Percentiles rank a stretch among this genome's conserved stretches.
Evolutionary conservation across 2,888 invertebrate species (phyloP).

Genomic region (Rugalucina vietnamica): DNA sequence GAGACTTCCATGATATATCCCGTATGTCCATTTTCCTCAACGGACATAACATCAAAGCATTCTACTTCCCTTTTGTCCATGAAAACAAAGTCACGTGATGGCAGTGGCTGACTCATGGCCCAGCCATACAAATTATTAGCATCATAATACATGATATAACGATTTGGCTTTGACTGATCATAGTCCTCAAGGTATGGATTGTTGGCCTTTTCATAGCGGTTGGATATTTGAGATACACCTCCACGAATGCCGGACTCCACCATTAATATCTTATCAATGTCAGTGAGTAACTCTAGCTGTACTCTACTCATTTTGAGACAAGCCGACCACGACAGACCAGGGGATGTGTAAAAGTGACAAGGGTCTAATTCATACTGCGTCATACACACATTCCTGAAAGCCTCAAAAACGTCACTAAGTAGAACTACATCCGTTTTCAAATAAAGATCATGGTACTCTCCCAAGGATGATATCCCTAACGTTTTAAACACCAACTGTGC

Average conservation of each 20-base stretch:
- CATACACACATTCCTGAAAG: slow-evolving; percentile 70
- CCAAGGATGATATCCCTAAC: slow-evolving; percentile 54
- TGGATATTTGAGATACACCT: slow-evolving; percentile 58
- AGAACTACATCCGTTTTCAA: slow-evolving; percentile 52
- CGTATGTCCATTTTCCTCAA: background rate
- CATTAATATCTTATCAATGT: slow-evolving; percentile 71
- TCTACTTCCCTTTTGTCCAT: slow-evolving; percentile 4
- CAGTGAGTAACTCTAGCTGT: slow-evolving; percentile 69
- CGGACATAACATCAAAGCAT: background rate
- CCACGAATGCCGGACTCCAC: slow-evolving; percentile 56
- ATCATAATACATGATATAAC: slow-evolving; percentile 18
- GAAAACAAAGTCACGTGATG: slow-evolving; percentile 30
- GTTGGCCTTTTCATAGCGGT: slow-evolving; percentile 71
- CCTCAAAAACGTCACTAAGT: slow-evolving; percentile 77
- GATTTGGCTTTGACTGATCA: slow-evolving; percentile 54
- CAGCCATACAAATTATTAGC: slow-evolving; percentile 34
- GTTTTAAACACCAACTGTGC: slow-evolving; percentile 45
- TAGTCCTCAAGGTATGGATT: slow-evolving; percentile 63
- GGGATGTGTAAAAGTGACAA: slow-evolving; percentile 69
- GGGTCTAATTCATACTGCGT: slow-evolving; percentile 72
- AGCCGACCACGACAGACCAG: slow-evolving; percentile 76
- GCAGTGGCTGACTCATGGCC: slow-evolving; percentile 26
- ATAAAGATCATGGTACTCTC: slow-evolving; percentile 27
- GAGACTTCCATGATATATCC: background rate
- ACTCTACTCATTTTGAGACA: slow-evolving; percentile 72